Percentiles rank a stretch among this genome's conserved stretches.
phyloP scores from a whole-genome alignment of 2,888 invertebrate species.

The Eumerus sabulonum region DNA sequence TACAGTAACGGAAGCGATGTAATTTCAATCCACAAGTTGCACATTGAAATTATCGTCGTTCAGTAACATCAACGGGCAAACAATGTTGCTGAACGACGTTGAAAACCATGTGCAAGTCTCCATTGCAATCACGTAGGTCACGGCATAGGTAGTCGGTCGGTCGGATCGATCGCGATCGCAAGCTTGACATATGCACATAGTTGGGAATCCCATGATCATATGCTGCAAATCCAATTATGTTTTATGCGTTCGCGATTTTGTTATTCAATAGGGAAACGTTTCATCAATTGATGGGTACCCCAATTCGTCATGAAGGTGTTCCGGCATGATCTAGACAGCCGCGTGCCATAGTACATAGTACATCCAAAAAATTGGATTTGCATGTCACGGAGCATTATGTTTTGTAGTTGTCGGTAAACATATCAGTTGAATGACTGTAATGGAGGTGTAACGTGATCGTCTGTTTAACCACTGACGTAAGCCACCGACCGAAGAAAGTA shows the following conservation, averaged over 20 bases:
- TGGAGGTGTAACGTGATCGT: too few relatives aligned
- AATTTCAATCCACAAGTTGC: too few relatives aligned
- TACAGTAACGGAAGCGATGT: too few relatives aligned
- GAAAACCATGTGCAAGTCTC: not conserved
- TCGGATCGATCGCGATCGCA: constrained; percentile 20
- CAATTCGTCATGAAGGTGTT: constrained; percentile 1
- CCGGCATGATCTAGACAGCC: not conserved
- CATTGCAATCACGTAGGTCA: constrained; percentile 48
- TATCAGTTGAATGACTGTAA: not conserved
- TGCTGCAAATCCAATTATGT: constrained; percentile 36
- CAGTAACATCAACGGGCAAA: too few relatives aligned
- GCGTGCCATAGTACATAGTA: too few relatives aligned
- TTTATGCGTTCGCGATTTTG: constrained; percentile 30
- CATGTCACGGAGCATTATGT: constrained; percentile 30
- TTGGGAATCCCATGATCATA: too few relatives aligned
- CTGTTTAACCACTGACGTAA: too few relatives aligned
- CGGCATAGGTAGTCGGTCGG: constrained; percentile 24
- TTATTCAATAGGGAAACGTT: constrained; percentile 29
- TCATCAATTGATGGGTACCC: constrained; percentile 30
- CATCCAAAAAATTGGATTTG: constrained; percentile 2
- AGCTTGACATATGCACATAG: too few relatives aligned
- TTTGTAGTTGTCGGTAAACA: constrained; percentile 37
- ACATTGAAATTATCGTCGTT: too few relatives aligned
- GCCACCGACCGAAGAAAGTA: too few relatives aligned
- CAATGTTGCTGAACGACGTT: too few relatives aligned